Percentiles rank a stretch among this genome's conserved stretches.
Evolutionary conservation across 1,140 invertebrate species (phyloP).

Genomic region (Oryzaephilus surinamensis): DNA sequence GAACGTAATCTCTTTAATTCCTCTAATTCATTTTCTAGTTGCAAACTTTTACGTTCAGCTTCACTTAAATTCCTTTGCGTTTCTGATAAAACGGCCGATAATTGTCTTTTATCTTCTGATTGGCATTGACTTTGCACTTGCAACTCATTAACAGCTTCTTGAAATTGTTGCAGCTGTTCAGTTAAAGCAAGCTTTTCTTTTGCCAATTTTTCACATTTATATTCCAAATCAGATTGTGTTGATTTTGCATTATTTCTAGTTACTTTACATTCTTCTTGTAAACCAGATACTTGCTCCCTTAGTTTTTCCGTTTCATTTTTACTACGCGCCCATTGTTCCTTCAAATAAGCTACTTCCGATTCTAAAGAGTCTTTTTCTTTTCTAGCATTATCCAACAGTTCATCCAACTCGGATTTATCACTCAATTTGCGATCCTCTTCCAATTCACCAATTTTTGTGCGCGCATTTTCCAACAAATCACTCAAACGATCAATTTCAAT

Average conservation of each 20-base stretch:
- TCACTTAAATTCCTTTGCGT: slow-evolving; percentile 56
- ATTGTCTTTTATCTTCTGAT: slow-evolving; percentile 63
- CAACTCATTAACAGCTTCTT: slow-evolving; percentile 62
- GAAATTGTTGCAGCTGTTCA: slow-evolving; percentile 58
- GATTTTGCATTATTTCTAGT: slow-evolving; percentile 73
- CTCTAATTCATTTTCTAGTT: slow-evolving; percentile 46
- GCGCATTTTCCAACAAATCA: slow-evolving; percentile 60
- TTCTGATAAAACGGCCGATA: slow-evolving; percentile 54
- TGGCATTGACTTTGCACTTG: slow-evolving; percentile 62
- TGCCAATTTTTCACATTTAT: slow-evolving; percentile 58
- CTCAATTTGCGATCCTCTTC: slow-evolving; percentile 48
- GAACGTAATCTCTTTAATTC: slow-evolving; percentile 48
- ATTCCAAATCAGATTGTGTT: slow-evolving; percentile 68
- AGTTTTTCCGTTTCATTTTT: slow-evolving; percentile 65
- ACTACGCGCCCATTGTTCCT: slow-evolving; percentile 64
- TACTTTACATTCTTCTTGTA: slow-evolving; percentile 72
- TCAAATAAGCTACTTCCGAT: slow-evolving; percentile 57
- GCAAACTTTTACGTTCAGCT: slow-evolving; percentile 40
- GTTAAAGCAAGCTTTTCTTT: slow-evolving; percentile 59
- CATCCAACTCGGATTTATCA: slow-evolving; percentile 56
- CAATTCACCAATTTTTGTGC: slow-evolving; percentile 37
- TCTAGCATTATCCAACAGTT: slow-evolving; percentile 57
- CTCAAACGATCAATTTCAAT: slow-evolving; percentile 68
- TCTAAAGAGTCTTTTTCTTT: slow-evolving; percentile 59
- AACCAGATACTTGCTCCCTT: slow-evolving; percentile 56